phyloP scores from a whole-genome alignment of 2,888 invertebrate species.

The Resseliella maxima region DNA sequence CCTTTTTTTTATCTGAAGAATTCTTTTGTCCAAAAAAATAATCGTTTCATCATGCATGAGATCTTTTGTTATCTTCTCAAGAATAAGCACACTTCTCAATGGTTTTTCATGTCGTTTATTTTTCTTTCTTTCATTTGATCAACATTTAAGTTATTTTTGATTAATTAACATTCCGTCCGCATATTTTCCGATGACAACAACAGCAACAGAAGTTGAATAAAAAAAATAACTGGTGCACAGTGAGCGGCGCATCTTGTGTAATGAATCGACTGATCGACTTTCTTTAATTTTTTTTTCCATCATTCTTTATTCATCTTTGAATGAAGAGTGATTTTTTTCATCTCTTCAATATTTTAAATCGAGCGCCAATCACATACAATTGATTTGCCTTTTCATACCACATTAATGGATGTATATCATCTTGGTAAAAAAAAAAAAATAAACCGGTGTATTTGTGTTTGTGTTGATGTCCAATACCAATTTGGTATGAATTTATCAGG shows the following conservation, averaged over 20 bases:
- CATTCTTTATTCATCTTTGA: too few relatives aligned
- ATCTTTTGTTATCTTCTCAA: not conserved
- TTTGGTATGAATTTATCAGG: slow-evolving; percentile 48
- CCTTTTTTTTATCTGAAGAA: not conserved
- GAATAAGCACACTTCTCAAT: slow-evolving; percentile 4
- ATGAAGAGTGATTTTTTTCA: not conserved
- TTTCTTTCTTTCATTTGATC: not conserved
- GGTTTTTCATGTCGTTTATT: not conserved
- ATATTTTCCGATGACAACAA: slow-evolving; percentile 32
- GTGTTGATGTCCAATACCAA: not conserved
- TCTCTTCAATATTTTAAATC: not conserved
- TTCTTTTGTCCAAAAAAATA: slow-evolving; percentile 4
- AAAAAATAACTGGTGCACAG: not conserved
- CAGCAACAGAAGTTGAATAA: too few relatives aligned
- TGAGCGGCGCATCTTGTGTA: slow-evolving; percentile 28
- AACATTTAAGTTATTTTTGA: slow-evolving; percentile 32
- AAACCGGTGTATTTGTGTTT: not conserved
- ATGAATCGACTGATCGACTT: slow-evolving; percentile 23
- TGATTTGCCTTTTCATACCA: not conserved
- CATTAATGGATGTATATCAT: not conserved
- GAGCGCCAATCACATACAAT: slow-evolving; percentile 10
- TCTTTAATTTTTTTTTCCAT: not conserved
- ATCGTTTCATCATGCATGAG: not conserved
- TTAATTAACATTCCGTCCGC: slow-evolving; percentile 38
- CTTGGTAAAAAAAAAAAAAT: too few relatives aligned